A percentile compares a stretch with the other conserved stretches of the same genome.
These are phyloP conservation scores for Eulemur rubriventer DNA, from an alignment of 2,797 vertebrate species.

Conservation along the genomic window DNA sequence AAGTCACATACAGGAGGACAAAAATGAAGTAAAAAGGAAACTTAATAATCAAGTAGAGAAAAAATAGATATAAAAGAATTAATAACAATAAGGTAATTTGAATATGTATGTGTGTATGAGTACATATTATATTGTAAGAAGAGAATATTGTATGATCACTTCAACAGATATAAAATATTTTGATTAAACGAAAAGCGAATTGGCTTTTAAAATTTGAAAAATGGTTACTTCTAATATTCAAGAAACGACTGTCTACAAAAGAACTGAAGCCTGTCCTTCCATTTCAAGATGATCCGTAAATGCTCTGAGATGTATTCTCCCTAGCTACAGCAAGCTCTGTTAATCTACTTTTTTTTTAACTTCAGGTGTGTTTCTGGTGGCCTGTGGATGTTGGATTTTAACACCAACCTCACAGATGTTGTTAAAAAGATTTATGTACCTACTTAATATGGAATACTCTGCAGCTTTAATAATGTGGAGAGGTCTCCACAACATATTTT, in stretches of 20 bases:
- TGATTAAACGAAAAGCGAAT: background rate
- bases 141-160: background rate
- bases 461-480: constrained; percentile 41
- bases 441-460: constrained; percentile 32
- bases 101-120: background rate
- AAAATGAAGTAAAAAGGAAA: background rate
- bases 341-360: background rate
- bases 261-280: background rate
- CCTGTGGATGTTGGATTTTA: constrained; percentile 24
- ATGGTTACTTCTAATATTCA: background rate
- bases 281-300: background rate
- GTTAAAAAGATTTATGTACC: constrained; percentile 41
- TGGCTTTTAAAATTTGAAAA: background rate
- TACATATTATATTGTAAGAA: background rate
- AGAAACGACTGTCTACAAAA: background rate
- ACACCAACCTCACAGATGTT: constrained; percentile 11
- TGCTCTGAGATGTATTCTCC: no score
- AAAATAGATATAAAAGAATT: background rate
- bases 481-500: constrained; percentile 39
- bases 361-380: background rate
- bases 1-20: background rate
- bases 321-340: background rate
- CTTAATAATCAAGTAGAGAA: background rate
- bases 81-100: background rate
- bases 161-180: background rate